Conservation (phyloP, 2,888 invertebrate genomes). For the Dilophus febrilis region DNA sequence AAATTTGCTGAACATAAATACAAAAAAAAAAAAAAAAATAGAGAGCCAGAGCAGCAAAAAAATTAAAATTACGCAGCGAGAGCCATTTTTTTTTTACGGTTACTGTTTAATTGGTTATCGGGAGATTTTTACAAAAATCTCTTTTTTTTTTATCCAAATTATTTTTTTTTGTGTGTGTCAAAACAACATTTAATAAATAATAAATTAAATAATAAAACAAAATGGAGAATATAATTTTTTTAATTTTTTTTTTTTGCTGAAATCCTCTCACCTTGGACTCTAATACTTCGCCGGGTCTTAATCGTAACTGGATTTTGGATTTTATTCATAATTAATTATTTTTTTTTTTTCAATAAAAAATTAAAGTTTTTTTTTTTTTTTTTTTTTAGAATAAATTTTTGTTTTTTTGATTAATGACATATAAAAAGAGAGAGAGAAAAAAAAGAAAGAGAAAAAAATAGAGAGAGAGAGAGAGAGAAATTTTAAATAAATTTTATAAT, state of each 20-base stretch:
- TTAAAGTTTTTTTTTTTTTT: slow-evolving; percentile 4
- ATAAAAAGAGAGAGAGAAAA: slow-evolving; percentile 1
- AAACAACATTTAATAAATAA: too few relatives aligned
- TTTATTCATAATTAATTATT: slow-evolving; percentile 2
- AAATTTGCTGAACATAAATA: too few relatives aligned
- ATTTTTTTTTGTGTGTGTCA: too few relatives aligned
- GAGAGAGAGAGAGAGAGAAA: slow-evolving; percentile 2
- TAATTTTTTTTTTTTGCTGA: slow-evolving; percentile 2
- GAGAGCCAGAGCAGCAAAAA: too few relatives aligned
- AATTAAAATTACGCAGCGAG: too few relatives aligned
- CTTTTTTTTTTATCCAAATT: not conserved
- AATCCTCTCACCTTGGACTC: slow-evolving; percentile 46
- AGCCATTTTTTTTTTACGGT: too few relatives aligned
- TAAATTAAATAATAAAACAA: too few relatives aligned
- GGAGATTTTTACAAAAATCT: slow-evolving; percentile 1
- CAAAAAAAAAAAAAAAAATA: too few relatives aligned
- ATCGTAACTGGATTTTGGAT: slow-evolving; percentile 32
- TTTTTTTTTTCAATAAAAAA: slow-evolving; percentile 1
- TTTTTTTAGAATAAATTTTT: slow-evolving; percentile 5
- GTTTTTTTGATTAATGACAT: slow-evolving; percentile 1
- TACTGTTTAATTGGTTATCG: too few relatives aligned
- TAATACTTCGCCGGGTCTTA: slow-evolving; percentile 62
- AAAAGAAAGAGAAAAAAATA: slow-evolving; percentile 4
- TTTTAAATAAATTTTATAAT: too few relatives aligned
- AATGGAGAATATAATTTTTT: too few relatives aligned